Base-by-base conservation (phyloP, 2,113 vertebrate genomes). In the Vidua chalybeata region DNA sequence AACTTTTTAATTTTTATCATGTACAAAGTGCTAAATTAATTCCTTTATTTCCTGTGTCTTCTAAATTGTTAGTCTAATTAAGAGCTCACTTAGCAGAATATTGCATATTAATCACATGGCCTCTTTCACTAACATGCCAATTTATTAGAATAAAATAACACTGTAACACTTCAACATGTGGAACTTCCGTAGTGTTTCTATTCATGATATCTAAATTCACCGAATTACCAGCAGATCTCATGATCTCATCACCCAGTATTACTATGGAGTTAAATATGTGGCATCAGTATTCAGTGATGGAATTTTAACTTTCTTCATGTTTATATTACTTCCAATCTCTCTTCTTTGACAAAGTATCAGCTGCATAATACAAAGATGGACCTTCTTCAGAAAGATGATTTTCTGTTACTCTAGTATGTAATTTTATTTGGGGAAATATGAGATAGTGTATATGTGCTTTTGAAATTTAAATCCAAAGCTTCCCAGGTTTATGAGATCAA, bases 1-100 rank as follows among this genome's bases (percentile, higher is more conserved):
- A 95, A 96, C 77, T 97, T 35, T 95, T 85, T 90, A 95, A 94
- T 93, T 95, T 95, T 96, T 88, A 95, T 93, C 80, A 84, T 94
- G 72, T 84, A 87, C 49, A 85, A 95, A 92, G 74, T 91, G 74
- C 93, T 61, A 94, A 92, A 92, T 97, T 95, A 97, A 97, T 91
- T 91, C 92, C 77, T 96, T 56, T 82, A 35, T 93, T 93, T 97
- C 72, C 67, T 72, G 41, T 94, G 62, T 54, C 89, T 86, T 91
- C 37, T 68, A 73, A 96, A 78, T 91, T 79, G 39, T 43, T 87
- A 64, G 18, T 33, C 51, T 95, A 93, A 96, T 96, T 84, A 88
- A 81, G 51, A 82, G 30, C 39, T 94, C 68, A 48, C 59, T 86
- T 71, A 90, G 66, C 46, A 94, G 85, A 92, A 79, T 68, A 78